Conservation (phyloP, 2,797 vertebrate genomes). For the Hirundo rustica region DNA sequence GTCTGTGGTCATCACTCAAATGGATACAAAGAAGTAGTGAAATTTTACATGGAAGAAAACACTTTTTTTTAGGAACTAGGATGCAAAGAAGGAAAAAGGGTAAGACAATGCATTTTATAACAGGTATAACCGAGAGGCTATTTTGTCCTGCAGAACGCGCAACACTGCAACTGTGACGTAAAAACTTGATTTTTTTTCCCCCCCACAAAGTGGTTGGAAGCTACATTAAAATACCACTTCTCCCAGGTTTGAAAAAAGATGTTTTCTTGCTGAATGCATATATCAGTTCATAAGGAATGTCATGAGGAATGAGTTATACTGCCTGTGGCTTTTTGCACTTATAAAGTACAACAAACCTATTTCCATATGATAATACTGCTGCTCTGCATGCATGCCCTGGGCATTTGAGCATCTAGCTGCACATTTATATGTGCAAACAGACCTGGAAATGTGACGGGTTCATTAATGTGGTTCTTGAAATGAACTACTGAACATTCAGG, state of each 20-base stretch:
- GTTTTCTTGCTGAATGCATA: neutral
- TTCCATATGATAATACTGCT: slow-evolving; percentile 53
- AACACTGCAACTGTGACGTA: neutral
- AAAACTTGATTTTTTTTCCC: neutral
- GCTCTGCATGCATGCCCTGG: slow-evolving; percentile 25
- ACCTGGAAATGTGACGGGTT: slow-evolving; percentile 8
- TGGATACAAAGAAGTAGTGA: neutral
- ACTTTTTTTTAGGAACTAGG: neutral
- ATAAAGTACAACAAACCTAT: slow-evolving; percentile 25
- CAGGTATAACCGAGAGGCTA: neutral
- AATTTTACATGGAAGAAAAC: neutral
- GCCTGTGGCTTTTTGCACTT: slow-evolving; percentile 24
- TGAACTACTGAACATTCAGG: neutral
- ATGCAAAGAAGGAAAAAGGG: neutral
- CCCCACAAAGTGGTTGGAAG: neutral
- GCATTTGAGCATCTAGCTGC: slow-evolving; percentile 33
- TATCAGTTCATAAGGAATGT: neutral
- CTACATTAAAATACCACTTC: neutral
- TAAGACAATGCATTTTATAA: neutral
- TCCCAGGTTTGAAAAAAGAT: neutral
- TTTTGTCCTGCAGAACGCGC: neutral
- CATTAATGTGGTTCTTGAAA: slow-evolving; percentile 9
- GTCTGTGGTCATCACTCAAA: neutral
- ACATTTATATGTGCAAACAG: slow-evolving; percentile 47
- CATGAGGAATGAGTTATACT: slow-evolving; percentile 4